A percentile compares a stretch with the other conserved stretches of the same genome.
Conservation (phyloP, 37 sponge, comb jelly and placozoan species). For the Bolinopsis microptera region DNA sequence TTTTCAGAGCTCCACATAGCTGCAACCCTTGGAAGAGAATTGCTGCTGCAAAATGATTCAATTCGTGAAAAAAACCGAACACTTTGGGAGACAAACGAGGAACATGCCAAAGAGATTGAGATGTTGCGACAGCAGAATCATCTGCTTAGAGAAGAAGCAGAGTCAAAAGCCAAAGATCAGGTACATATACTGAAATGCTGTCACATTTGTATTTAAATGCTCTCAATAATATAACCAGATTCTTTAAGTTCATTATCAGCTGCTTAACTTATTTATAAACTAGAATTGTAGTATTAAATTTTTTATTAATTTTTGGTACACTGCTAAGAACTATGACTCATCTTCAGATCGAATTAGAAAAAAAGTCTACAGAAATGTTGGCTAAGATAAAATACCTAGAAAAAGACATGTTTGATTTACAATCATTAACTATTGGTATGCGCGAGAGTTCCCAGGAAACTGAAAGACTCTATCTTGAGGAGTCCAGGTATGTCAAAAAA, state of each 20-base stretch:
- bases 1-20: slow-evolving; percentile 49
- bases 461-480: slow-evolving; percentile 29
- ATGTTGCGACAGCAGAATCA: slow-evolving; percentile 12
- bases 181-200: too few species aligned
- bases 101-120: neutral
- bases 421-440: neutral
- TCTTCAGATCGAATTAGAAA: neutral
- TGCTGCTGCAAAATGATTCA: slow-evolving; percentile 30
- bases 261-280: too few species aligned
- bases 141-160: slow-evolving; percentile 3
- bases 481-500: neutral
- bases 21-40: slow-evolving; percentile 17
- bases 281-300: too few species aligned
- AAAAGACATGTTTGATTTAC: slow-evolving; percentile 3
- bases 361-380: neutral
- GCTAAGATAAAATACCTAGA: neutral
- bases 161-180: neutral
- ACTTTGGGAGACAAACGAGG: neutral
- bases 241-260: too few species aligned
- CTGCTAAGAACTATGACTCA: too few species aligned
- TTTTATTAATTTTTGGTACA: too few species aligned
- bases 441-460: neutral
- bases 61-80: neutral
- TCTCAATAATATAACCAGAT: too few species aligned
- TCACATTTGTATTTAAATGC: too few species aligned